A percentile compares a stretch with the other conserved stretches of the same genome.
phyloP scores from a whole-genome alignment of 2,113 vertebrate genomes.

The Erinaceus europaeus region DNA sequence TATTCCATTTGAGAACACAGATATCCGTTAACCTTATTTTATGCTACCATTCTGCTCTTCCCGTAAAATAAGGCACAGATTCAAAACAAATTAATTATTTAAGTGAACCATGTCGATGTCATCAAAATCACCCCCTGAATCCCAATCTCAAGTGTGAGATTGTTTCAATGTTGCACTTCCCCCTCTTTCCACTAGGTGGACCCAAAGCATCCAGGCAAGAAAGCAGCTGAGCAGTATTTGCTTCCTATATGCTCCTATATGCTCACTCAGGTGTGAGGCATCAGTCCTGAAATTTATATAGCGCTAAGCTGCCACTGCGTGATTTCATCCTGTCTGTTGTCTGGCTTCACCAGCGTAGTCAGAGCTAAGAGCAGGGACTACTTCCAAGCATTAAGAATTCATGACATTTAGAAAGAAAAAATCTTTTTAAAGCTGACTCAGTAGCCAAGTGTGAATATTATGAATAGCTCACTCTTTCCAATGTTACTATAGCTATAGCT shows the following conservation, averaged over 20 bases:
- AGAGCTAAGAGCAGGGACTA: neutral
- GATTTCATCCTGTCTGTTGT: neutral
- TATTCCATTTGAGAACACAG: neutral
- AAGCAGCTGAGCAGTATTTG: neutral
- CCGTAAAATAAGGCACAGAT: neutral
- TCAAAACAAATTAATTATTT: too few relatives aligned
- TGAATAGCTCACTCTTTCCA: too few relatives aligned
- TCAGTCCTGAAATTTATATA: too few relatives aligned
- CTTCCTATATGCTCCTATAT: neutral
- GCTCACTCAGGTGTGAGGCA: too few relatives aligned
- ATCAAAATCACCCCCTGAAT: too few relatives aligned
- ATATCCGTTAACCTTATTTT: neutral
- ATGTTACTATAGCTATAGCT: neutral
- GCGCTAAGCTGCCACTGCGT: neutral
- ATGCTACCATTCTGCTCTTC: neutral
- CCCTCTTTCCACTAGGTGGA: neutral
- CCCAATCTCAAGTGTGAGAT: neutral
- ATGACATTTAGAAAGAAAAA: neutral
- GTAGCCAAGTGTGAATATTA: neutral
- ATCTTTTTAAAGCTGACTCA: neutral
- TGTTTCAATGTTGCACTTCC: neutral
- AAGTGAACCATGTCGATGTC: too few relatives aligned
- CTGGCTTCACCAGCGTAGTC: neutral
- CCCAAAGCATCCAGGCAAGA: neutral
- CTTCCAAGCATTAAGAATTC: neutral